Evolutionary conservation across 2,113 vertebrate genomes (phyloP), one percentile per base, ranked within the genome.

Genomic region (Heterotilapia buettikoferi): DNA sequence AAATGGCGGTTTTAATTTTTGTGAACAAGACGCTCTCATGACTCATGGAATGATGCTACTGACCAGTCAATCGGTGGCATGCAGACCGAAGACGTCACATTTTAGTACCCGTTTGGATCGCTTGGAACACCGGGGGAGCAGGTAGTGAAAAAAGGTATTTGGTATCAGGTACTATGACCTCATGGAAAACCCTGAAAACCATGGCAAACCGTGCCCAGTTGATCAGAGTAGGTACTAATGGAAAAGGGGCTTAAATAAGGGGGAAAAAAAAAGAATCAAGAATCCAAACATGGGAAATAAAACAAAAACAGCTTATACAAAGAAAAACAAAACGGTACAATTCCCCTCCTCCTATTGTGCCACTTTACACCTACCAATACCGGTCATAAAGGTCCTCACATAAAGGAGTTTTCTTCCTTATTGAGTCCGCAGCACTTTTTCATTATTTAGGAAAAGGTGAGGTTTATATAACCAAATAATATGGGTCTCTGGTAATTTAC

Each of bases 391-490:
- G 13, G 2, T 24, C 24, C 14, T 19, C 24, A 31, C 16, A 78
- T 50, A 76, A 50, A 78, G 24, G 24, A 19, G 16, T 31, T 50
- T 78, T 78, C 43, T 50, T 78, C 26, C 12, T 47, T 50, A 45
- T 76, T 29, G 29, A 79, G 24, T 38, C 33, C 52, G 18, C 36
- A 47, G 19, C 53, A 21, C 9, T 19, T 80, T 76, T 79, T 33
- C 8, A 68, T 36, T 76, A 63, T 13, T 3, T 6, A 33, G 31
- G 12, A 83, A 82, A 29, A 66, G 83, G 3, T 12, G 54, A 56
- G 59, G 85, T 85, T 83, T 76, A 16, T 40, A 52, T 5, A 57
- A 83, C 21, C 36, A 61, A 86, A 87, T 47, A 24, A 78, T 9
- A 2, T 13, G 18, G 3, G 29, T 78, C 45, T 31, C 43, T 78